Base-by-base conservation (phyloP, 2,797 vertebrate species). In the Ispidina lecontei region DNA sequence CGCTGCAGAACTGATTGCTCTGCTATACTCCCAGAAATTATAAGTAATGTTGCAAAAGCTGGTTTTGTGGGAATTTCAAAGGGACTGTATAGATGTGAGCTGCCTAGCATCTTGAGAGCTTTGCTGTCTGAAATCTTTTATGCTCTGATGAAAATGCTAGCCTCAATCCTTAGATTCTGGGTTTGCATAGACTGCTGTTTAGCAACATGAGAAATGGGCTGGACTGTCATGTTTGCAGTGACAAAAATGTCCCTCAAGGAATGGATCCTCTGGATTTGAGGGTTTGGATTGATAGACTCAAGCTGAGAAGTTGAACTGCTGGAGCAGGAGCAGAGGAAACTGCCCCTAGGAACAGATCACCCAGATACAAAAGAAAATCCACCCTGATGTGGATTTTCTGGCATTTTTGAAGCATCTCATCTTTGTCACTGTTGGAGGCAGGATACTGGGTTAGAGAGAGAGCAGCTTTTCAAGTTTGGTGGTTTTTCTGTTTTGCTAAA, bases 231-330 rank as follows among this genome's bases (percentile, higher is more conserved):
- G 67, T 92, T 91, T 84, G 67, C 69, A 54, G 28, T 4, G 16
- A 71, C 52, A 91, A 91, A 86, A 93, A 88, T 75, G 87, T 83
- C 82, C 89, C 81, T 86, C 8, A 19, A 55, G 77, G 59, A 94
- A 68, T 0, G 35, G 71, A 77, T 82, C 68, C 33, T 87, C 89
- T 68, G 81, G 52, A 76, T 73, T 59, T 67, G 59, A 33, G 55
- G 44, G 14, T 95, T 96, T 83, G 82, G 59, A 78, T 77, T 94
- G 93, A 80, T 80, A 87, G 89, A 62, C 84, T 91, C 75, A 90
- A 71, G 39, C 58, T 80, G 88, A 87, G 90, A 85, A 77, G 46
- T 13, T 43, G 44, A n/a, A 33, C 46, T 73, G 33, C 26, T 91
- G 68, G 33, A 39, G 39, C 1, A 10, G 56, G 28, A 78, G 31